Base-by-base conservation (phyloP, 2,113 vertebrate species). In the Ancistrus triradiatus region DNA sequence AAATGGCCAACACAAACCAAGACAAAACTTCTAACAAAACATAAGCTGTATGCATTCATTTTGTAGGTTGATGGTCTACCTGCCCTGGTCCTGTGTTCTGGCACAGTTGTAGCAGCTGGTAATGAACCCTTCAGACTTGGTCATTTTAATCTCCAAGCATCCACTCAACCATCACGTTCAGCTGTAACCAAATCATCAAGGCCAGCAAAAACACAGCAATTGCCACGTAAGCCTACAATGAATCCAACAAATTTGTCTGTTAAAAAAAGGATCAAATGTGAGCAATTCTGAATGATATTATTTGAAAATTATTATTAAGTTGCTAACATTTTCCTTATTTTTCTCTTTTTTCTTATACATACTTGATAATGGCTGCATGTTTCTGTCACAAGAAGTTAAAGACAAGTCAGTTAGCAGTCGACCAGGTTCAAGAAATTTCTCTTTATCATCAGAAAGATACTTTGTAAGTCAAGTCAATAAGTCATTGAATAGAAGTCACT, bases 71-170 rank as follows among this genome's bases (percentile, higher is more conserved):
- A 91, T 49, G 89, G 88, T 75, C 90, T 97, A 33, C 83, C 89
- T 70, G 86, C 88, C 0, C 75, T 95, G 15, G 83, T 92, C 71
- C 63, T 94, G 72, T 92, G 90, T 72, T 89, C 92, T 59, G 92
- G 92, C 73, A 86, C 90, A 69, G 78, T 97, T 63, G 92, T 98
- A 0, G 95, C 94, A 74, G 91, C 91, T 0, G 94, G 94, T 49
- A 91, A 80, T 55, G 95, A 98, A 70, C 87, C 91, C 28, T 99
- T 95, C 80, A 91, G 86, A 80, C 85, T 87, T 56, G 88, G 81
- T 66, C 92, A 88, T 83, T 91, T 92, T 53, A 80, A 82, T 64
- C 76, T 85, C 61, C 85, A 85, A 46, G 87, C 76, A 70, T 78
- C 80, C 15, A 77, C 80, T 37, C 80, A 81, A 59, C 80, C 83